Base-by-base conservation (phyloP, 2,113 vertebrate genomes). In the Gymnarchus niloticus region DNA sequence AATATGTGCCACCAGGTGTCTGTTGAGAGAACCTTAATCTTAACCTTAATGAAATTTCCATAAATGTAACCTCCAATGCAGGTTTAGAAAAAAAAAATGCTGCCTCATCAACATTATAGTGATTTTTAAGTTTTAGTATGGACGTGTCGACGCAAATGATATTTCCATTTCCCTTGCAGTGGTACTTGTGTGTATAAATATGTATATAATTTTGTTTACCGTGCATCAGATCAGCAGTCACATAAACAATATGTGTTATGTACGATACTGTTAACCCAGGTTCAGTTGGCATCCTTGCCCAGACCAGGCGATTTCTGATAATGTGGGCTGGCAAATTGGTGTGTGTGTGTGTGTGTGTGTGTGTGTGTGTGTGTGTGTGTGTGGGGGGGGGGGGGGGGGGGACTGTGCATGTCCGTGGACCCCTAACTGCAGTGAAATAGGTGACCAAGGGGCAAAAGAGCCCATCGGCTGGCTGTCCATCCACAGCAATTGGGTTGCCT, bases 131-230 rank as follows among this genome's bases (percentile, higher is more conserved):
- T 73, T 73, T 41, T 41, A n/a, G 33, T 73, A 73, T 41, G 65
- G 65, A 28, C 28, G 33, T 41, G 41, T 73, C 65, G 17, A 17
- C 12, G 14, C 33, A 73, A 73, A 73, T 33, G 19, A 41, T 41
- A 73, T 73, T 73, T n/a, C 41, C 65, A 7, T 41, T 73, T 37
- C 65, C 65, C 65, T 73, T 33, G 7, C 65, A 19, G 65, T 73
- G 65, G 65, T 73, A 73, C 65, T 73, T 37, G 61, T 73, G 65
- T 2, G 41, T 73, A 54, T 54, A 54, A 12, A 73, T 73, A 73
- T 73, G 65, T 73, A 73, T 73, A 73, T 73, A 73, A 73, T 73
- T 73, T 73, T 37, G 61, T 69, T 69, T 73, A 73, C 65, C 41
- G 65, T 73, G 65, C 41, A 73, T 37, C 65, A 37, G 33, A 73